Conservation (phyloP, 2,888 invertebrate species). For the Drosophila formosana region DNA sequence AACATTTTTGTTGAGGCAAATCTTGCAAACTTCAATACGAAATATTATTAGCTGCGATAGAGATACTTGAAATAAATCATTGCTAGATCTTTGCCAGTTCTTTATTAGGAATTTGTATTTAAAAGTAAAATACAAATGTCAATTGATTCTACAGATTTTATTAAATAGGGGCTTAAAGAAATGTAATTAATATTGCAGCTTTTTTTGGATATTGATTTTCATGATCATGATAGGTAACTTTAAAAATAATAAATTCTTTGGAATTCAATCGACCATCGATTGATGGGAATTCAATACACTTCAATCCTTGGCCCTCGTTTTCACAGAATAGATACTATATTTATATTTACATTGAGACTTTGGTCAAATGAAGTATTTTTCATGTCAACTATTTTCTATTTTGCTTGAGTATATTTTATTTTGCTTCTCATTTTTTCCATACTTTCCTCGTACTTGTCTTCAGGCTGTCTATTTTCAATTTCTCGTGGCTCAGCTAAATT, state of each 20-base stretch:
- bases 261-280: not conserved
- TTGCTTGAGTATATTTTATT: conserved; percentile 18
- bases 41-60: not conserved
- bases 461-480: conserved; percentile 72
- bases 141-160: no score
- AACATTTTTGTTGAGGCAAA: no score
- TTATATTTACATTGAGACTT: conserved; percentile 7
- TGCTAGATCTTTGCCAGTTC: no score
- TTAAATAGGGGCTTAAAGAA: no score
- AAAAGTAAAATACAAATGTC: no score
- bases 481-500: conserved; percentile 66
- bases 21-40: not conserved
- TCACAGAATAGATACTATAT: conserved; percentile 2
- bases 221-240: no score
- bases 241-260: no score
- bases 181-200: no score
- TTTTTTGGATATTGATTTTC: no score
- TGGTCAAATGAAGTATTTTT: conserved; percentile 41
- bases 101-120: no score
- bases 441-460: conserved; percentile 44
- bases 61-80: no score
- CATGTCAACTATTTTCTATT: conserved; percentile 53
- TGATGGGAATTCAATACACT: not conserved
- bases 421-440: conserved; percentile 9
- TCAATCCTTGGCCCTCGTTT: conserved; percentile 24